Percentiles rank a stretch among this genome's conserved stretches.
Evolutionary conservation across 53 echinoderm and acorn worm genomes (phyloP).

Genomic region (Mesocentrotus franciscanus): DNA sequence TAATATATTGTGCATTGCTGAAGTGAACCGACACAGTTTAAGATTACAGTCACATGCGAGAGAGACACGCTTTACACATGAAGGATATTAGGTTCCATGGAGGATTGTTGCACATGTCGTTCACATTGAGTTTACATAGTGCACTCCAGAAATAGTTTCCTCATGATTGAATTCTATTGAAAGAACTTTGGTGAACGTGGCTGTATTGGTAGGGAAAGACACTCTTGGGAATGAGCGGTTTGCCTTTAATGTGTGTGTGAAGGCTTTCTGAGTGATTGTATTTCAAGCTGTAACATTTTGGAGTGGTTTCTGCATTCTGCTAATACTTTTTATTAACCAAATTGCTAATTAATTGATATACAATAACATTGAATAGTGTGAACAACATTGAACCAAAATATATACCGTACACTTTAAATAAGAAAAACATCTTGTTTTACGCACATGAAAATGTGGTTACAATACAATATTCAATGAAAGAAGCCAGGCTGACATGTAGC

Average conservation of each 20-base stretch:
- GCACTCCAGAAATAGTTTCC: background rate
- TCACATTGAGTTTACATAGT: background rate
- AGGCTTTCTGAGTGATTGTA: no score
- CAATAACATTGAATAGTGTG: no score
- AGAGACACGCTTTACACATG: background rate
- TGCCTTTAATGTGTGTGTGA: background rate
- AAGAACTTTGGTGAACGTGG: background rate
- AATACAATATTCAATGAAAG: no score
- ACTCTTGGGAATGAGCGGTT: background rate
- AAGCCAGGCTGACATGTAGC: no score
- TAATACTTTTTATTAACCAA: no score
- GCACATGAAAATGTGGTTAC: no score
- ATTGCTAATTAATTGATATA: no score
- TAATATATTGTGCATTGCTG: background rate
- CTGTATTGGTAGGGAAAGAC: background rate
- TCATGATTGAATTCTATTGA: background rate
- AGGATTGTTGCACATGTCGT: background rate
- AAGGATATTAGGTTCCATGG: background rate
- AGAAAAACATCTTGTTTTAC: no score
- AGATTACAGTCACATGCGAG: background rate
- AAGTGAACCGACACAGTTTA: conserved; percentile 1
- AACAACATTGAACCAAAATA: no score
- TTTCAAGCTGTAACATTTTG: no score
- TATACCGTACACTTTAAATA: no score
- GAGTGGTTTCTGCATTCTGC: no score